Evolutionary conservation across 2,888 invertebrate genomes (phyloP), one percentile per base, ranked within the genome.

Genomic region (Aplocera efformata): DNA sequence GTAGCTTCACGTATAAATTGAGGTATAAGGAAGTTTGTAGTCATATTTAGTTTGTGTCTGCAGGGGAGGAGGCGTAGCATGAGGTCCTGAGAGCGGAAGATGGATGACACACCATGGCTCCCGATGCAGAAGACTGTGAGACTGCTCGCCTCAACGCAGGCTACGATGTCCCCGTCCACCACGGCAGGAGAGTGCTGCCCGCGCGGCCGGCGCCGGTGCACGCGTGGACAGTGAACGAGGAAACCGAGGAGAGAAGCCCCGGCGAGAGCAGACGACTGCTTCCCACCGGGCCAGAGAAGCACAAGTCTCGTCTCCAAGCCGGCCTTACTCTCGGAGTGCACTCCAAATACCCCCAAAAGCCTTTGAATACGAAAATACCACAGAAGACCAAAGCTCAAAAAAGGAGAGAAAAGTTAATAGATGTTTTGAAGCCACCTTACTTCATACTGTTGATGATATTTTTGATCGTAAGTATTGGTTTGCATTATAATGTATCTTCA

Each of bases 361-460:
- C 55, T 1, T 42, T 47, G 26, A 60, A 58, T 27, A 36, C 44
- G n/a, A 53, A 48, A 32, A 50, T 33, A n/a, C 7, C 21, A 4
- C 37, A 53, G 8, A 79, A 82, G 45, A 69, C 72, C 6, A 77
- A 72, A 35, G 76, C 73, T 38, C 77, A 80, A 50, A 79, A 72
- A 46, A 62, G 75, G 28, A 80, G 68, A 48, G 77, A 79, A 44
- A 79, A 77, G 43, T 43, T 84, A 3, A 49, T 79, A 24, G 69
- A 72, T n/a, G 56, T 72, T 24, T 48, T 85, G 25, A 73, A 63
- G 40, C 84, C 83, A 1, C 86, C 86, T 0, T 84, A 81, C 56
- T 84, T 85, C 53, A 79, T 82, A 22, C 56, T 82, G n/a, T 67
- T 73, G 36, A 73, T 84, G 72, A 77, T 84, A 7, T 55, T 75